phyloP scores from a whole-genome alignment of 2,797 vertebrate species.

The Microchirus variegatus region DNA sequence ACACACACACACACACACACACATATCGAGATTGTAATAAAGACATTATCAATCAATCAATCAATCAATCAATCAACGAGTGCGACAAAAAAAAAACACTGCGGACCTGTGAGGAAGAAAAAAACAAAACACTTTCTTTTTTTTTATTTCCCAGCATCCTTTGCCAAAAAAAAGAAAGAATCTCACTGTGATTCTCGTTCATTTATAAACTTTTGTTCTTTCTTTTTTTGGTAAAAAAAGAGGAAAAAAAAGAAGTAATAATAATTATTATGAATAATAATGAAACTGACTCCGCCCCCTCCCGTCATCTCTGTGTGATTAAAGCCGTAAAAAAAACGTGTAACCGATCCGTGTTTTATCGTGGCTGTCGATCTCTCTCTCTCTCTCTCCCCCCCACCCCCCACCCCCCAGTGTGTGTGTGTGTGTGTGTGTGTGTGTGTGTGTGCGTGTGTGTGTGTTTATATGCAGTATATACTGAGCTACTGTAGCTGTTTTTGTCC shows the following conservation, averaged over 20 bases:
- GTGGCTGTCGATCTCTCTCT: conserved; percentile 97
- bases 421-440: conserved; percentile 89
- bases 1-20: conserved; percentile 36
- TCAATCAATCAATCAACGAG: conserved; percentile 67
- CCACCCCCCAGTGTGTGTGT: conserved; percentile 73
- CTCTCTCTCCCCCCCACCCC: conserved; percentile 83
- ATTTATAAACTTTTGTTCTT: conserved; percentile 46
- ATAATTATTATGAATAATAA: conserved; percentile 86
- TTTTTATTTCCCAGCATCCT: conserved; percentile 77
- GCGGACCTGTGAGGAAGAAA: conserved; percentile 59
- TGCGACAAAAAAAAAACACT: conserved; percentile 82
- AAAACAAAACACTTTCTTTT: conserved; percentile 84
- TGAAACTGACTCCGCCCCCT: conserved; percentile 84
- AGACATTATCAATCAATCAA: conserved; percentile 95
- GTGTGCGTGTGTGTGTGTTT: conserved; percentile 98
- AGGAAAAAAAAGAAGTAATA: conserved; percentile 69
- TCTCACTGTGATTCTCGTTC: conserved; percentile 87
- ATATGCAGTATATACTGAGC: conserved; percentile 99
- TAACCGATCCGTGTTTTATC: conserved; percentile 95
- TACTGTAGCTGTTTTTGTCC: conserved; percentile 98
- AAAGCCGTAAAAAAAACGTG: conserved; percentile 94
- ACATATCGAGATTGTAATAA: conserved; percentile 91
- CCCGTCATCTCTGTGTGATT: conserved; percentile 93
- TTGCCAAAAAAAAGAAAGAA: conserved; percentile 92
- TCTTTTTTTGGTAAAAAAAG: conserved; percentile 61